Evolutionary conservation across 2,113 vertebrate species (phyloP).

Genomic region (Anas platyrhynchos): DNA sequence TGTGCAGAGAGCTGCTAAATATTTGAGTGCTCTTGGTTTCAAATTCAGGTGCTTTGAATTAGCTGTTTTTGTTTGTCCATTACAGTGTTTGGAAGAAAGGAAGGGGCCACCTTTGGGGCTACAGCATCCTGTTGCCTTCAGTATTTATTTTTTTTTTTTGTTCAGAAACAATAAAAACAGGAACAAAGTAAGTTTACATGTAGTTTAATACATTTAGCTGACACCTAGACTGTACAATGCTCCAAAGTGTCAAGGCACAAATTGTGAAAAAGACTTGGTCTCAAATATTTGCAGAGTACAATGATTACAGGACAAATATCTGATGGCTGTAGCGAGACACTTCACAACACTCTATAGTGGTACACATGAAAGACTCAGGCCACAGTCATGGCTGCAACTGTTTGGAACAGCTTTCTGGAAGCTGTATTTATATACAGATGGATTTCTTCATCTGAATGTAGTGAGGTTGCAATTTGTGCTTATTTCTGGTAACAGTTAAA

Average conservation of each 20-base stretch:
- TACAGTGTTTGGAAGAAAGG: neutral
- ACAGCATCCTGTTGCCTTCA: neutral
- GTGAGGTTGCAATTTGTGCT: neutral
- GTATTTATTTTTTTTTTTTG: neutral
- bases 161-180: neutral
- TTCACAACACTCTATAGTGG: neutral
- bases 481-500: neutral
- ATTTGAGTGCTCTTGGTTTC: neutral
- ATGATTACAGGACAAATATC: neutral
- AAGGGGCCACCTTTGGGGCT: neutral
- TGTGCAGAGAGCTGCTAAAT: neutral
- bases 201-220: slow-evolving; percentile 32
- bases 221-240: neutral
- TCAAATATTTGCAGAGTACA: neutral
- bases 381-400: neutral
- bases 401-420: neutral
- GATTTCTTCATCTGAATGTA: neutral
- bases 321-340: neutral
- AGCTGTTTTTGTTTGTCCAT: neutral
- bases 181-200: neutral
- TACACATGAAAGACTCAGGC: neutral
- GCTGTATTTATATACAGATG: neutral
- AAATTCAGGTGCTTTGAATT: neutral
- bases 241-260: neutral
- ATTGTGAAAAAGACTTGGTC: neutral